These are phyloP conservation scores for Nephrocerus scutellatus DNA, from an alignment of 2,888 invertebrate species.

Conservation along the genomic window DNA sequence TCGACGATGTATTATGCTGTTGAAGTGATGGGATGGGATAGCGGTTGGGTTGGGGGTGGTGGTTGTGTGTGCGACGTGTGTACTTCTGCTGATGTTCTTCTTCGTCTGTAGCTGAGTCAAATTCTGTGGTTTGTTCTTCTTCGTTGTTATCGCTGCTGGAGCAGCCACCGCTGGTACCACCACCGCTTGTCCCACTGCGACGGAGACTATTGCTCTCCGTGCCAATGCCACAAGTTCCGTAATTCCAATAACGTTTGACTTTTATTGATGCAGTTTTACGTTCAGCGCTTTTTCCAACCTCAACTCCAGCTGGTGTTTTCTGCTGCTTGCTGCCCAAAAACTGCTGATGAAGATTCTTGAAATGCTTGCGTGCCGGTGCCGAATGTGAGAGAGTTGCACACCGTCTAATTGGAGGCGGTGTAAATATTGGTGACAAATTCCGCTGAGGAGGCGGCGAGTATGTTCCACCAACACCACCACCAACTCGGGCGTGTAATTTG, in stretches of 20 bases:
- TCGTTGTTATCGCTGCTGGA: slow-evolving; percentile 18
- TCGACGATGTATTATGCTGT: too few relatives aligned
- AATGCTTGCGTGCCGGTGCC: slow-evolving; percentile 40
- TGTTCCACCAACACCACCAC: slow-evolving; percentile 24
- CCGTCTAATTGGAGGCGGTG: slow-evolving; percentile 41
- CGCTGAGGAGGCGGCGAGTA: slow-evolving; percentile 33
- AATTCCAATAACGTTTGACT: not conserved
- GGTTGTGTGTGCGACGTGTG: too few relatives aligned
- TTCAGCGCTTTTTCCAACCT: slow-evolving; percentile 5
- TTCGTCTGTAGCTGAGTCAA: not conserved
- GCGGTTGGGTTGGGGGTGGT: too few relatives aligned
- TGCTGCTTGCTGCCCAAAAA: slow-evolving; percentile 27
- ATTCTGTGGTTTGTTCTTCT: slow-evolving; percentile 3
- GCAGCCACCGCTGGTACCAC: slow-evolving; percentile 1
- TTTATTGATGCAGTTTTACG: slow-evolving; percentile 10
- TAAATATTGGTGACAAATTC: slow-evolving; percentile 38
- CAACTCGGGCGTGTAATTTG: too few relatives aligned
- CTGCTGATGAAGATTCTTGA: slow-evolving; percentile 41
- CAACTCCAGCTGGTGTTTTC: slow-evolving; percentile 8
- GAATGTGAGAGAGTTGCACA: slow-evolving; percentile 43
- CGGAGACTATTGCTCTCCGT: slow-evolving; percentile 15
- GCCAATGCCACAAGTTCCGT: slow-evolving; percentile 5
- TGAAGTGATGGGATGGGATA: too few relatives aligned
- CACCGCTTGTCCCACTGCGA: slow-evolving; percentile 21
- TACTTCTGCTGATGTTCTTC: too few relatives aligned